phyloP scores from a whole-genome alignment of 2,113 vertebrate species.

The Sus scrofa region DNA sequence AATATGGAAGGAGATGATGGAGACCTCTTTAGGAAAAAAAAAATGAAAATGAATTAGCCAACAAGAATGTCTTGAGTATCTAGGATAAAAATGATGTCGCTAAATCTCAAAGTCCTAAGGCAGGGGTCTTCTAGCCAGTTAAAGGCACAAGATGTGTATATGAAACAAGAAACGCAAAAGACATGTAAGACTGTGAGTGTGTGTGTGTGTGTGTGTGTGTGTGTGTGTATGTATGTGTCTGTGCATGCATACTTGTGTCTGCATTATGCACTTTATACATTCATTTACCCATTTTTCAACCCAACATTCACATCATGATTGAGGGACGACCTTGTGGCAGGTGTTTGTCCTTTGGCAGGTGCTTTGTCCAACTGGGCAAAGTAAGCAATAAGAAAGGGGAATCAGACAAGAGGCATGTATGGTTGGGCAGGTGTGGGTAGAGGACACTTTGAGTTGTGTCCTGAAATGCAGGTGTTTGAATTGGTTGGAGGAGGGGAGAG shows the following conservation, averaged over 20 bases:
- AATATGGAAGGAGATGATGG: neutral
- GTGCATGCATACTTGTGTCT: neutral
- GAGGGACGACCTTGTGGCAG: neutral
- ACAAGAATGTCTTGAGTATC: neutral
- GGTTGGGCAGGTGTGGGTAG: neutral
- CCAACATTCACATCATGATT: neutral
- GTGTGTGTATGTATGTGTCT: neutral
- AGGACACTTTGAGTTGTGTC: neutral
- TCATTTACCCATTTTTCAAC: neutral
- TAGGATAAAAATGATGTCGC: neutral
- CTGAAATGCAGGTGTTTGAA: neutral
- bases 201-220: no score
- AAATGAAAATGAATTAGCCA: neutral
- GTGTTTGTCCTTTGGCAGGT: neutral
- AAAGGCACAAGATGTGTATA: neutral
- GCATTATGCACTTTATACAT: neutral
- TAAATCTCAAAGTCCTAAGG: neutral
- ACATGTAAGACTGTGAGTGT: neutral
- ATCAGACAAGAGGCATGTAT: neutral
- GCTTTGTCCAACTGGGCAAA: neutral
- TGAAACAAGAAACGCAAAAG: neutral
- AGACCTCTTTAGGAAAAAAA: neutral
- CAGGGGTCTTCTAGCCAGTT: neutral
- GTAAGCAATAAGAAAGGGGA: no score
- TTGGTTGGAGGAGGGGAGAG: neutral